Base-by-base conservation (phyloP, 1,140 invertebrate species). In the Parasteatoda tepidariorum region DNA sequence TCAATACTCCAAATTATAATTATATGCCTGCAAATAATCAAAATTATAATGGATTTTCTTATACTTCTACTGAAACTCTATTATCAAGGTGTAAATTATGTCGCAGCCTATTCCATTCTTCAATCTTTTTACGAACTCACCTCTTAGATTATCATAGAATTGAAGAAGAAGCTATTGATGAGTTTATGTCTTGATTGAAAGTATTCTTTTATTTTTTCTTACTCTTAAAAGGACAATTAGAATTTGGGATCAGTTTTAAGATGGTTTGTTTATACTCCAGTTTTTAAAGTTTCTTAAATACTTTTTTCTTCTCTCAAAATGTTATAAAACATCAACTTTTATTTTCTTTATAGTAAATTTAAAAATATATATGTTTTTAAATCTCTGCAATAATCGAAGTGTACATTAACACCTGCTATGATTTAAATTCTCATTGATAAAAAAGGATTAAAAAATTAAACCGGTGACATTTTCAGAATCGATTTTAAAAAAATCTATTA, bases 81-180 rank as follows among this genome's bases (percentile, higher is more conserved):
- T 28, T 74, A 9, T 64, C 70, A 15, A 83, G 74, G 38, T 83
- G 81, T 54, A 73, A 67, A 66, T 55, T 83, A 4, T 83, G 81
- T 55, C 57, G 81, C 15, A 73, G 68, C 57, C 48, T 83, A 24
- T 83, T 83, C 34, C 59, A 83, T 66, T 83, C 81, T 26, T 64
- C 61, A 2, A 41, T 83, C 3, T 22, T 73, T 55, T 74, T 83
- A 57, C 41, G 70, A 74, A 73, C 18, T 73, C 81, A 83, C 66
- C 30, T 83, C 22, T 64, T 74, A 34, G 70, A 73, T 24, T 83
- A 74, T 54, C 81, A 83, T 66, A 62, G 81, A 73, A 83, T 83
- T 26, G 81, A 83, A n/a, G 81, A 83, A 83, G 81, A 83, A 64
- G 61, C 71, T 55, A 28, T 83, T 31, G 81, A 83, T 62, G 81